These are phyloP conservation scores for Fissipunctia ypsillon DNA, from an alignment of 2,888 invertebrate genomes.

Conservation along the genomic window DNA sequence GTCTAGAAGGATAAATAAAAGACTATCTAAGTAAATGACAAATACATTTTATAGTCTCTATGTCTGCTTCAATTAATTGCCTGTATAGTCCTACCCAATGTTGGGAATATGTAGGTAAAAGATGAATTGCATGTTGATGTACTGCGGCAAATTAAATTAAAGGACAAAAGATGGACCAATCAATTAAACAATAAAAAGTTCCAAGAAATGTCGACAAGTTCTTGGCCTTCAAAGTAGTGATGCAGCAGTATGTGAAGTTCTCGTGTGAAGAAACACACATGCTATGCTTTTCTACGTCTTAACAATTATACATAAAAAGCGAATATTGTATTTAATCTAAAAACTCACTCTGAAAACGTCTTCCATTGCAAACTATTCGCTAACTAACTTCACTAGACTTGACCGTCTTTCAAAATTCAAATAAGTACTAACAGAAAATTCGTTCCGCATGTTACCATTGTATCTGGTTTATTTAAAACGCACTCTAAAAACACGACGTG, in stretches of 20 bases:
- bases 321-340: slow-evolving; percentile 15
- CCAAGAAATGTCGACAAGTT: slow-evolving; percentile 36
- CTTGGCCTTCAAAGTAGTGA: slow-evolving; percentile 51
- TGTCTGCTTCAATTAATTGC: not conserved
- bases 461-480: slow-evolving; percentile 57
- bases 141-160: not conserved
- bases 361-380: slow-evolving; percentile 43
- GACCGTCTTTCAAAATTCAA: slow-evolving; percentile 31
- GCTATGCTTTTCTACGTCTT: slow-evolving; percentile 34
- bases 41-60: not conserved
- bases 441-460: slow-evolving; percentile 43
- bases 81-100: not conserved
- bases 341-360: slow-evolving; percentile 50
- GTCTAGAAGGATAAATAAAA: slow-evolving; percentile 8
- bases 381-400: slow-evolving; percentile 18
- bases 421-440: slow-evolving; percentile 17
- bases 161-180: not conserved
- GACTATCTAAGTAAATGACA: not conserved
- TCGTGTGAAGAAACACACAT: slow-evolving; percentile 57
- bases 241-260: slow-evolving; percentile 52
- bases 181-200: slow-evolving; percentile 20
- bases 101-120: not conserved
- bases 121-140: not conserved
- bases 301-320: slow-evolving; percentile 18
- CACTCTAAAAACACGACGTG: slow-evolving; percentile 72